Percentiles rank a stretch among this genome's conserved stretches.
Conservation (phyloP, 2,797 vertebrate species). For the Pangasius macronema region DNA sequence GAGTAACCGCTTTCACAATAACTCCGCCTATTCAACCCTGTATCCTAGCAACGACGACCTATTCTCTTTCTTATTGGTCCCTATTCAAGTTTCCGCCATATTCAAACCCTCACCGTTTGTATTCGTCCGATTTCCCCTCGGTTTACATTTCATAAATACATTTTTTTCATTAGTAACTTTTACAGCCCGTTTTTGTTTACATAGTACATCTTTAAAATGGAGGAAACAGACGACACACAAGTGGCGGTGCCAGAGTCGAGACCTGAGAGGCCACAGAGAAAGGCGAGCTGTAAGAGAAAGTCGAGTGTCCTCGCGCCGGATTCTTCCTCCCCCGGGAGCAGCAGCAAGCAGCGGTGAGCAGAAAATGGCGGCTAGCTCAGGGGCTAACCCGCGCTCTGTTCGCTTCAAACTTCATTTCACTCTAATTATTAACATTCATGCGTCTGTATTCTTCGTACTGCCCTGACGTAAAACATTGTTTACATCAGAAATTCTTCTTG, state of each 20-base stretch:
- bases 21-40: constrained; percentile 23
- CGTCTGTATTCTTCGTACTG: too few relatives aligned
- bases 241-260: constrained; percentile 10
- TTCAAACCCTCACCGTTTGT: constrained; percentile 66
- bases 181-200: background rate
- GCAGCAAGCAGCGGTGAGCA: constrained; percentile 63
- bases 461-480: background rate
- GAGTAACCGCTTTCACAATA: background rate
- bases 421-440: background rate
- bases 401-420: background rate
- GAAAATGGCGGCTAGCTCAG: background rate
- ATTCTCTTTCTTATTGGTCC: constrained; percentile 64
- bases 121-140: constrained; percentile 36
- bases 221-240: constrained; percentile 49
- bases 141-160: constrained; percentile 16
- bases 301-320: constrained; percentile 48
- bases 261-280: constrained; percentile 48
- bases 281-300: constrained; percentile 58
- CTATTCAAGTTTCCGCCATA: constrained; percentile 67
- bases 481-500: background rate
- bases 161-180: background rate
- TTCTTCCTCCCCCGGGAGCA: constrained; percentile 38
- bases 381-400: background rate
- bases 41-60: constrained; percentile 43
- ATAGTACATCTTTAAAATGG: constrained; percentile 57